Evolutionary conservation across 2,888 invertebrate genomes (phyloP), one percentile per base, ranked within the genome.

Genomic region (Laspeyria flexula): DNA sequence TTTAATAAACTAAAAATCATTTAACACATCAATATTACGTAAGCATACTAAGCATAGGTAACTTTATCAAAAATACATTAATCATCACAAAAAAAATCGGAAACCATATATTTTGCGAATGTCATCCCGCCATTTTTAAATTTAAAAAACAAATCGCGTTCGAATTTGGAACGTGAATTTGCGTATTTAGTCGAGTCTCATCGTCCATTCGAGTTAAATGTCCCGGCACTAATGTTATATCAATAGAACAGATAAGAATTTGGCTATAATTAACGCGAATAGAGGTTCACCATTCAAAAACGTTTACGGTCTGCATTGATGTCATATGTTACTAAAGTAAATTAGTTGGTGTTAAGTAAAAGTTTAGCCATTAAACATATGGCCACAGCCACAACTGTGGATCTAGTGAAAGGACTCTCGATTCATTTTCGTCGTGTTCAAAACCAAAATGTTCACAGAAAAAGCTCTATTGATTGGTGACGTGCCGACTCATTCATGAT

Each of bases 201-300:
- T 63, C 35, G 65, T 71, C 68, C 72, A 79, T 81, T 82, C 55
- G 65, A 49, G 73, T 58, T 70, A 60, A 83, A 83, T 83, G 79
- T 83, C 68, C 59, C 55, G 79, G 58, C 49, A 73, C 61, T 82
- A 83, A 83, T 75, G 51, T 47, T 70, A 58, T 77, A 75, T 78
- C 79, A 78, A 79, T 81, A 71, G 79, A 27, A 57, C 51, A 65
- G 81, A 79, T 81, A 81, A 74, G 75, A 74, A 65, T 72, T 73
- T 65, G 37, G 60, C 31, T 55, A 71, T 77, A 81, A 81, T 81
- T 81, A 81, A 75, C 71, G 68, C 16, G 51, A 65, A 64, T 69
- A 66, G 51, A 54, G 54, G 50, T 56, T 52, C 38, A 43, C 53
- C 41, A 72, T 72, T 75, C 57, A 69, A 65, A 71, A 63, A 57